Evolutionary conservation across 1,140 invertebrate genomes (phyloP), one percentile per base, ranked within the genome.

Genomic region (Drosophila pseudoananassae): DNA sequence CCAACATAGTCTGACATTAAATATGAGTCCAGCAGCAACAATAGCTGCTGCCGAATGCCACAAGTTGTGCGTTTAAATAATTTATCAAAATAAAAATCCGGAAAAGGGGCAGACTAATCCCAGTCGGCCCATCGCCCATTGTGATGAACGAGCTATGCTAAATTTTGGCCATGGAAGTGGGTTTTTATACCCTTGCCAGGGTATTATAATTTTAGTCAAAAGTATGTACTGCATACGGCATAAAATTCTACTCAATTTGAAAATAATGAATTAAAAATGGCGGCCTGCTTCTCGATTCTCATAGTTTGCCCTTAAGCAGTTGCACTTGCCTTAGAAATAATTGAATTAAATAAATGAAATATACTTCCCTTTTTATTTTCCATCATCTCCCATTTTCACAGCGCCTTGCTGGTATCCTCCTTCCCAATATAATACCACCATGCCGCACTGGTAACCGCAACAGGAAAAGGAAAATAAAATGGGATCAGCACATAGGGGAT

Each of bases 51-150:
- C 31, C 14, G 20, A 65, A 70, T 43, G 69, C 83, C 43, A 78
- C 82, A 85, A 87, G 74, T 85, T 85, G 61, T 64, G 59, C 51
- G 65, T 76, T 87, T 88, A 82, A 87, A 87, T 87, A 87, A 87
- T 88, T 88, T 82, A 87, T 87, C 82, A 88, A 78, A 72, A 72
- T 78, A 71, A 63, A 78, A 87, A 78, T 82, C 83, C 78, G 60
- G 43, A 70, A 75, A 82, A 70, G 43, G 63, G 53, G 47, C 31
- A 43, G 14, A 3, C 38, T 64, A 75, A 51, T 72, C 47, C 60
- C 56, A 31, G 9, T 45, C 14, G 40, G 46, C 31, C 27, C 8
- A 7, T 4, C 46, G 17, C 36, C 33, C 9, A 38, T 46, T 7
- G 70, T 64, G 77, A 80, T 76, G 72, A 64, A 80, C 52, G 72